A percentile compares a stretch with the other conserved stretches of the same genome.
These are phyloP conservation scores for Paramacrobiotus metropolitanus DNA, from an alignment of 1,140 invertebrate genomes.

Conservation along the genomic window DNA sequence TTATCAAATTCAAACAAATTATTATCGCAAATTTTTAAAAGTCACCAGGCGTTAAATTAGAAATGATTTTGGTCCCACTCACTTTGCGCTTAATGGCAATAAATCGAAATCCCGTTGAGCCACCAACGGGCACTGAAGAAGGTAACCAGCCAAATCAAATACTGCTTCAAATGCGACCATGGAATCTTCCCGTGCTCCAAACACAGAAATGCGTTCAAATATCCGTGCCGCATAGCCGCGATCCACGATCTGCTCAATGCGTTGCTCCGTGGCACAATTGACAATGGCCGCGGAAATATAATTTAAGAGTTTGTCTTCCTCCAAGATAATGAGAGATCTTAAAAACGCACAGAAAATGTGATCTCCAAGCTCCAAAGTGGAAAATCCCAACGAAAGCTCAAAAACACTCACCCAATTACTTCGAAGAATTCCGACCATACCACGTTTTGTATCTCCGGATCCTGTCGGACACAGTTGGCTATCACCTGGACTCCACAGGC, in stretches of 20 bases:
- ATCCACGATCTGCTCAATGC: neutral
- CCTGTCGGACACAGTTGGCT: neutral
- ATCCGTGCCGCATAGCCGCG: constrained; percentile 1
- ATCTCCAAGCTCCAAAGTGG: neutral
- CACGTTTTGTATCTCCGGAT: neutral
- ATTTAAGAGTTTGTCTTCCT: neutral
- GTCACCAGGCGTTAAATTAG: neutral
- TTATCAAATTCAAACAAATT: too few relatives aligned
- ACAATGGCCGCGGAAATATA: neutral
- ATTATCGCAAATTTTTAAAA: too few relatives aligned
- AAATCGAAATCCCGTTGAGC: neutral
- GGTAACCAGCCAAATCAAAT: neutral
- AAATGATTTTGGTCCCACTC: neutral
- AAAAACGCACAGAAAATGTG: neutral
- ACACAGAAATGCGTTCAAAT: neutral
- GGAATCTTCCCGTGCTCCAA: neutral
- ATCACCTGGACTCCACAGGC: neutral
- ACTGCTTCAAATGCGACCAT: neutral
- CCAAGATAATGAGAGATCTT: neutral
- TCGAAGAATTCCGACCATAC: neutral
- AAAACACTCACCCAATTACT: neutral
- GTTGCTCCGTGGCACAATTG: neutral
- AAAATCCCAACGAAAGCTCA: neutral
- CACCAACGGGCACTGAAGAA: neutral
- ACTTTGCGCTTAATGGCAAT: neutral